Evolutionary conservation across 2,888 invertebrate species (phyloP).

Genomic region (Andrena camellia): DNA sequence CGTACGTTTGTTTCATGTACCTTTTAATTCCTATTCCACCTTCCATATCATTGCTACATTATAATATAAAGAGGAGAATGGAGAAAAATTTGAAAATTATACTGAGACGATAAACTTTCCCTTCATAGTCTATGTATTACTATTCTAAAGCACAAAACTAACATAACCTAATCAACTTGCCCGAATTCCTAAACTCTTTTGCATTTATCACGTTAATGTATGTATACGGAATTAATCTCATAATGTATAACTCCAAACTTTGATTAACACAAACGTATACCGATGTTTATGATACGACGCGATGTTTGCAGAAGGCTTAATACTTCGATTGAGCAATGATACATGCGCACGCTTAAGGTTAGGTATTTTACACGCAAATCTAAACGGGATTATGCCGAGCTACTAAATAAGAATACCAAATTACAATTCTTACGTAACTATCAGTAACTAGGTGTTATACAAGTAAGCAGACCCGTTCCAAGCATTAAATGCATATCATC

Average conservation of each 20-base stretch:
- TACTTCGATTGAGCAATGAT: not conserved
- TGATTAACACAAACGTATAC: not conserved
- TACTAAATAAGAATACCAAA: not conserved
- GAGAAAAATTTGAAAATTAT: not conserved
- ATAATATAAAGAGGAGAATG: not conserved
- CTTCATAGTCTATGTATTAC: not conserved
- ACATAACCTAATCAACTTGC: not conserved
- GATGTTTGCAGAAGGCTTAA: not conserved
- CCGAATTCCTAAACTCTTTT: not conserved
- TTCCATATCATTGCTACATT: not conserved
- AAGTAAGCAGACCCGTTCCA: not conserved
- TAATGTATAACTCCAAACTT: not conserved
- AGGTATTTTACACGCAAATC: not conserved
- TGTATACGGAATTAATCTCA: not conserved
- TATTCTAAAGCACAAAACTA: not conserved
- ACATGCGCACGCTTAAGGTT: constrained; percentile 7
- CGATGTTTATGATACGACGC: not conserved
- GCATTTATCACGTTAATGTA: not conserved
- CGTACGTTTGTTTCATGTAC: not conserved
- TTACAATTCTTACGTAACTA: not conserved
- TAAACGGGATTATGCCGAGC: not conserved
- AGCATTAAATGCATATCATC: not conserved
- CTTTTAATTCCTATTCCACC: not conserved
- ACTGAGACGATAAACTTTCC: not conserved
- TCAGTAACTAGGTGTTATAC: not conserved